Evolutionary conservation across 2,888 invertebrate genomes (phyloP).

Genomic region (Drosophila demipolita): DNA sequence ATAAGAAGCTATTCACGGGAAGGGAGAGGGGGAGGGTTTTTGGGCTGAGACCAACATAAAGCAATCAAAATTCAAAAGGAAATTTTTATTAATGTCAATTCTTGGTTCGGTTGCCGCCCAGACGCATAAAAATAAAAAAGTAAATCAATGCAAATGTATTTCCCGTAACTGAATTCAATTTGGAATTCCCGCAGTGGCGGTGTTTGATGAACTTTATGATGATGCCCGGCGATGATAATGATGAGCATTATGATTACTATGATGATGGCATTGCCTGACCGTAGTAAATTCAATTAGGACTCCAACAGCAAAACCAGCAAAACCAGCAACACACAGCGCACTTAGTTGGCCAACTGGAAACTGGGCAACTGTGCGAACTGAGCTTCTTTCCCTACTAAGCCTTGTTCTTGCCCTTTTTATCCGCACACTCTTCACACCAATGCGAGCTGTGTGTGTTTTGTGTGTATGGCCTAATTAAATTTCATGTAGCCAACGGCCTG

Average conservation of each 20-base stretch:
- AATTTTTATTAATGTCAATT: constrained; percentile 81
- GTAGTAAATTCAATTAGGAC: constrained; percentile 79
- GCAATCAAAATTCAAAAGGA: constrained; percentile 82
- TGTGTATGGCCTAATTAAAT: constrained; percentile 74
- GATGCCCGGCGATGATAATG: constrained; percentile 20
- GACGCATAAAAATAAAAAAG: constrained; percentile 74
- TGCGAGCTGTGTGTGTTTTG: constrained; percentile 16
- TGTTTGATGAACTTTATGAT: constrained; percentile 40
- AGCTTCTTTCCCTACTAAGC: constrained; percentile 43
- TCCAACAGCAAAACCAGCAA: constrained; percentile 8
- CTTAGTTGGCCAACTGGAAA: constrained; percentile 49
- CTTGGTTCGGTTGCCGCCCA: constrained; percentile 58
- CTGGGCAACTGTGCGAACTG: constrained; percentile 11
- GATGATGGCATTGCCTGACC: constrained; percentile 63
- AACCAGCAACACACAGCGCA: constrained; percentile 41
- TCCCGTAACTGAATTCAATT: constrained; percentile 79
- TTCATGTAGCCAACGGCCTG: constrained; percentile 57
- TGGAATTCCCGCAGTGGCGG: constrained; percentile 62
- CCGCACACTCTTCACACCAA: constrained; percentile 37
- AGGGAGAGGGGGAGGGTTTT: not conserved
- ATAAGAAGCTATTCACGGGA: constrained; percentile 39
- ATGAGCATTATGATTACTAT: constrained; percentile 16
- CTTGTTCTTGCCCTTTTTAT: constrained; percentile 61
- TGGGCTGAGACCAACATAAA: constrained; percentile 51
- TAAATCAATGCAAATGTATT: constrained; percentile 81